These are phyloP conservation scores for Carettochelys insculpta DNA, from an alignment of 2,113 vertebrate genomes.

Conservation along the genomic window DNA sequence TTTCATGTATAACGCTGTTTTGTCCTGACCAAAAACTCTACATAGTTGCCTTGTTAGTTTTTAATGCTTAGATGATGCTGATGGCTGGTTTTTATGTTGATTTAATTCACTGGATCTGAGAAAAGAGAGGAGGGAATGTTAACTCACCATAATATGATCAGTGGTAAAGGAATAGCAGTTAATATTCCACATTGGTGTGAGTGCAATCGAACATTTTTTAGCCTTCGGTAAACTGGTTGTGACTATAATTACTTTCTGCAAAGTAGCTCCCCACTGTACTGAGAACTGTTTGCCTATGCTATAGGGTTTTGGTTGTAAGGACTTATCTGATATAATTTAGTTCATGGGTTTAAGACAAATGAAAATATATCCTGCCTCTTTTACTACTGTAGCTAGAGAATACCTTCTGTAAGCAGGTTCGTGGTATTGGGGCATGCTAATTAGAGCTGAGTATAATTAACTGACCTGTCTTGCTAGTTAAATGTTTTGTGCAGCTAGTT, in stretches of 20 bases:
- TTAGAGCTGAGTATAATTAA: background rate
- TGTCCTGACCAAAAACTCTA: background rate
- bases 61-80: background rate
- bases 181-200: background rate
- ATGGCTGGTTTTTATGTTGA: background rate
- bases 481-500: background rate
- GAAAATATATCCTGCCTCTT: background rate
- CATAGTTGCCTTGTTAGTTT: background rate
- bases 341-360: background rate
- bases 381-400: fast-evolving
- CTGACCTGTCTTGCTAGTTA: background rate
- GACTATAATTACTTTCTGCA: background rate
- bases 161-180: background rate
- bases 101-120: background rate
- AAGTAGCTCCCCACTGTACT: background rate
- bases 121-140: background rate
- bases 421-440: background rate
- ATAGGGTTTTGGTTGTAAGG: background rate
- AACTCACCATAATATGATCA: background rate
- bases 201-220: background rate
- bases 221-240: background rate
- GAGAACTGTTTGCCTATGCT: background rate
- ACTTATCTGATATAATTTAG: background rate
- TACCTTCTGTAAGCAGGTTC: background rate
- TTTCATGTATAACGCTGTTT: background rate